Evolutionary conservation across 2,797 vertebrate species (phyloP).

Genomic region (Phrynocephalus vlangalii): DNA sequence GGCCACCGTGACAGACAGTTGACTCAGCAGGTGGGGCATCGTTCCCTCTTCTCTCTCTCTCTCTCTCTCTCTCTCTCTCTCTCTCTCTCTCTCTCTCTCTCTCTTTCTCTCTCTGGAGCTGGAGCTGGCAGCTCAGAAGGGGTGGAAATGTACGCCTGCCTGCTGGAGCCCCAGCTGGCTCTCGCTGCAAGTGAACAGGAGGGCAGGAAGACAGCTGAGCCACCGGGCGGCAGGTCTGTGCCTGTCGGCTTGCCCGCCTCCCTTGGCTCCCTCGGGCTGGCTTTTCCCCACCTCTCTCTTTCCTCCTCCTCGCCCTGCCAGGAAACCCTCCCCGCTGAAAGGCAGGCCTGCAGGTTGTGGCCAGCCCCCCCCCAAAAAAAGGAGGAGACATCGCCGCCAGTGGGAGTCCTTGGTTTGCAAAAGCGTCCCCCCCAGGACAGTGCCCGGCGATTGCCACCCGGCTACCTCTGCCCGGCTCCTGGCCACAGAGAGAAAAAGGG

Average conservation of each 20-base stretch:
- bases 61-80: too few species aligned
- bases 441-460: too few species aligned
- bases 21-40: constrained; percentile 41
- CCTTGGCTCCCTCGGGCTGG: not conserved
- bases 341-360: constrained; percentile 26
- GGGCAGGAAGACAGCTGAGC: not conserved
- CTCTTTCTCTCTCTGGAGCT: not conserved
- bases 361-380: too few species aligned
- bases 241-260: not conserved
- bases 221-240: too few species aligned
- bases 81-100: too few species aligned
- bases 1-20: constrained; percentile 1
- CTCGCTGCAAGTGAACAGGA: not conserved
- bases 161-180: not conserved
- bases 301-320: not conserved
- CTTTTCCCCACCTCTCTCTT: not conserved
- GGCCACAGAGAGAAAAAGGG: too few species aligned
- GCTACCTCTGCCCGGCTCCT: too few species aligned
- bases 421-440: not conserved
- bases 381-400: constrained; percentile 15
- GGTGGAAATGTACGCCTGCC: not conserved
- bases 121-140: constrained; percentile 9
- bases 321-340: constrained; percentile 31
- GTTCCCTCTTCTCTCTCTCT: too few species aligned
- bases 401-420: constrained; percentile 47